phyloP scores from a whole-genome alignment of 2,888 invertebrate species.

The Hoplodrina ambigua region DNA sequence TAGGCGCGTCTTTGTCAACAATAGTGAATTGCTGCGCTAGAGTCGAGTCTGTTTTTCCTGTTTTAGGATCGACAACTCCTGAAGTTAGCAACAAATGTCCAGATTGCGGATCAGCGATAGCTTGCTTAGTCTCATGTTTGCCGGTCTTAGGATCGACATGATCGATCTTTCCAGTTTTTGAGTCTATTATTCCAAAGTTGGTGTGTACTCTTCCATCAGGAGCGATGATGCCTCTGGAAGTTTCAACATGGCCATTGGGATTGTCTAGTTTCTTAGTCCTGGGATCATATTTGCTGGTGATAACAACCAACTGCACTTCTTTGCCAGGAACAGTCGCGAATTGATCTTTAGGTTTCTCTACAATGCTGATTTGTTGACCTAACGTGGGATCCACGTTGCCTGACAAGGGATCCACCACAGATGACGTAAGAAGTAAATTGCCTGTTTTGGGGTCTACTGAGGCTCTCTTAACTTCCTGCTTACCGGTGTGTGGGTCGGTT shows the following conservation, averaged over 20 bases:
- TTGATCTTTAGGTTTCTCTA: constrained; percentile 75
- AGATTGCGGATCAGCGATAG: constrained; percentile 86
- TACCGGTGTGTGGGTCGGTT: constrained; percentile 90
- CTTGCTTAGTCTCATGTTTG: constrained; percentile 89
- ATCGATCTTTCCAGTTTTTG: constrained; percentile 88
- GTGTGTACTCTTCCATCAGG: constrained; percentile 86
- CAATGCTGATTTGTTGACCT: constrained; percentile 86
- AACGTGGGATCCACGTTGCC: constrained; percentile 88
- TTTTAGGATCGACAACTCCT: constrained; percentile 89
- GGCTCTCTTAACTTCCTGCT: constrained; percentile 91
- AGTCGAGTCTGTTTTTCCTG: constrained; percentile 86
- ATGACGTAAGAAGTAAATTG: constrained; percentile 87
- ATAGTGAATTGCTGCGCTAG: constrained; percentile 88
- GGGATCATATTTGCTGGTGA: constrained; percentile 89
- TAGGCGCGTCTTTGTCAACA: constrained; percentile 71
- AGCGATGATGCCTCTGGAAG: constrained; percentile 81
- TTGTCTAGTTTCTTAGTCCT: constrained; percentile 88
- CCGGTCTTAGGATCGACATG: constrained; percentile 89
- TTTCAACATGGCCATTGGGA: constrained; percentile 87
- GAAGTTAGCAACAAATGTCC: constrained; percentile 87
- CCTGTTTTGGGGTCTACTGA: constrained; percentile 91
- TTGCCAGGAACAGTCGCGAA: constrained; percentile 79
- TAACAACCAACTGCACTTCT: constrained; percentile 83
- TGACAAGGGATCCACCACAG: constrained; percentile 88
- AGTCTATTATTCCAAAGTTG: constrained; percentile 88